Evolutionary conservation across 2,888 invertebrate genomes (phyloP).

Genomic region (Yponomeuta sedellus): DNA sequence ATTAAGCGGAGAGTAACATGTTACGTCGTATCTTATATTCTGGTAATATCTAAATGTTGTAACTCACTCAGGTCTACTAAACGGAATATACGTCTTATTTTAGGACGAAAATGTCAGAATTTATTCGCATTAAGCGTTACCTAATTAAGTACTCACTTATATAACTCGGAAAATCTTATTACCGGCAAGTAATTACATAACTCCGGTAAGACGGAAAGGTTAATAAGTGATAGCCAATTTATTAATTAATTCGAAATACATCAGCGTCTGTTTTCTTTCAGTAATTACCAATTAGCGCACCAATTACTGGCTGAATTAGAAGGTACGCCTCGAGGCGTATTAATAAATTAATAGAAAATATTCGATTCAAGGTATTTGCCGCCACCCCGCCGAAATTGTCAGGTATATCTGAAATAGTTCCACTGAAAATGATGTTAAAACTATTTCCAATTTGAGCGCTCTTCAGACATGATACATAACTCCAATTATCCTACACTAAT

Average conservation of each 20-base stretch:
- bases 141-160: too few relatives aligned
- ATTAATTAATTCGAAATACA: not conserved
- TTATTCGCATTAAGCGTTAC: too few relatives aligned
- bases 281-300: not conserved
- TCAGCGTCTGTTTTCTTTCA: not conserved
- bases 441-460: too few relatives aligned
- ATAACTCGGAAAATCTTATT: not conserved
- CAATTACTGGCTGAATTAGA: not conserved
- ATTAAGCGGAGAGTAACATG: too few relatives aligned
- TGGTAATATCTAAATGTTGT: too few relatives aligned
- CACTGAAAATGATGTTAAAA: too few relatives aligned
- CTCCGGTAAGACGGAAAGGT: not conserved
- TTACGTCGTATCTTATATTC: too few relatives aligned
- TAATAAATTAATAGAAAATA: not conserved
- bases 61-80: too few relatives aligned
- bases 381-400: not conserved
- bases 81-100: too few relatives aligned
- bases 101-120: too few relatives aligned
- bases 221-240: constrained; percentile 1
- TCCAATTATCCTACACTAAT: too few relatives aligned
- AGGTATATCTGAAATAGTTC: not conserved
- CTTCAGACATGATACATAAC: too few relatives aligned
- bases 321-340: not conserved
- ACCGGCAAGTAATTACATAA: not conserved
- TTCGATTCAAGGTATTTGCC: not conserved